These are phyloP conservation scores for Timema podura DNA, from an alignment of 2,888 invertebrate genomes.

Conservation along the genomic window DNA sequence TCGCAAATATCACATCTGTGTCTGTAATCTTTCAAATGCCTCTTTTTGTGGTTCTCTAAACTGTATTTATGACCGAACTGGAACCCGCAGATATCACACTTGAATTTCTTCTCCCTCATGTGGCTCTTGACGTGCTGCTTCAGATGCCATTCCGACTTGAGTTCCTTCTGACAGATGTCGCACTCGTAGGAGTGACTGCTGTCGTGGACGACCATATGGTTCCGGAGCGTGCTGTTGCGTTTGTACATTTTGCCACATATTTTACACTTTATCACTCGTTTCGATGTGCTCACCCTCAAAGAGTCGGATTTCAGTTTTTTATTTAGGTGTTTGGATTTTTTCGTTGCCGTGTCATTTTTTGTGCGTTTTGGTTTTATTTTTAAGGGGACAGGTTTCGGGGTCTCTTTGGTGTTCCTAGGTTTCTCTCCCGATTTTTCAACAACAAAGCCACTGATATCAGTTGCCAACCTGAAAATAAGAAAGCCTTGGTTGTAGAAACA, in stretches of 20 bases:
- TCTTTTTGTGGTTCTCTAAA: constrained; percentile 30
- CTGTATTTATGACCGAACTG: constrained; percentile 28
- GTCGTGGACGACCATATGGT: constrained; percentile 57
- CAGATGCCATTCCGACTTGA: constrained; percentile 47
- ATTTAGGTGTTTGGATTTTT: too few species aligned
- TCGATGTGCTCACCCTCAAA: too few species aligned
- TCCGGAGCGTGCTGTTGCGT: constrained; percentile 49
- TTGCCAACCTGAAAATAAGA: too few species aligned
- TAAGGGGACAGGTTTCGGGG: too few species aligned
- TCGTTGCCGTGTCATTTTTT: too few species aligned
- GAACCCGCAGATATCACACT: constrained; percentile 33
- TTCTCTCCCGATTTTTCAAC: too few species aligned
- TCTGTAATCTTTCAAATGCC: constrained; percentile 20
- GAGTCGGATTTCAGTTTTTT: too few species aligned
- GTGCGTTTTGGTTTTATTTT: too few species aligned
- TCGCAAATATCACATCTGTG: constrained; percentile 22
- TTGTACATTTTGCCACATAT: constrained; percentile 18
- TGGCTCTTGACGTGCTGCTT: constrained; percentile 40
- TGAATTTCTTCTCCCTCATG: constrained; percentile 32
- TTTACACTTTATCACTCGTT: too few species aligned
- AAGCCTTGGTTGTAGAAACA: too few species aligned
- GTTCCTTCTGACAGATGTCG: constrained; percentile 39
- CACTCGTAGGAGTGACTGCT: constrained; percentile 42
- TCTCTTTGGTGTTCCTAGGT: too few species aligned
- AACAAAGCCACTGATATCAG: too few species aligned